Evolutionary conservation across 2,888 invertebrate genomes (phyloP), one percentile per base, ranked within the genome.

Genomic region (Philaethria dido): DNA sequence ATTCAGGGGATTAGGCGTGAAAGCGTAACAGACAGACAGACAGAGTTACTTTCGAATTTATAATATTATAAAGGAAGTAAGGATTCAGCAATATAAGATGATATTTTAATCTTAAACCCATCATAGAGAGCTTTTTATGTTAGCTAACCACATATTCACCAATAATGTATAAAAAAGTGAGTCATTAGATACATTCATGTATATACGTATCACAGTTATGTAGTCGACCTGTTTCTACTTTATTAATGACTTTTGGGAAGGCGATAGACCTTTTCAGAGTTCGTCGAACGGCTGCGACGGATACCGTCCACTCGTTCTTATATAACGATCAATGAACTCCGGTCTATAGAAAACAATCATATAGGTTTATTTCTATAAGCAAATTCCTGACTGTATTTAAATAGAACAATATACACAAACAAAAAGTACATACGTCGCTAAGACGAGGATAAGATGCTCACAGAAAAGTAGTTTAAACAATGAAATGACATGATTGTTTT

Each of bases 271-370:
- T 44, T 33, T 54, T 54, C 39, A 45, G 39, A 72, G 72, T 63
- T 72, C 70, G 48, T 66, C 64, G 72, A 68, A 66, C 72, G 66
- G 59, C 68, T 68, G 55, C 62, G 55, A 54, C 57, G n/a, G 59
- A 42, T 64, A 52, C 36, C 57, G 62, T n/a, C 44, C 42, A 33
- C 62, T 59, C 57, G 57, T 47, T 61, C 62, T 9, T 52, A 33
- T 36, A 52, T 14, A 63, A 39, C 61, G 66, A 68, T 63, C 64
- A 54, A 54, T 52, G 54, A 69, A 66, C 62, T 44, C 59, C 18
- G 50, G 52, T 54, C 54, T 63, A 61, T 33, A 57, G 48, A 42
- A 57, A 48, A 36, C 25, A 29, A 45, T 57, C 13, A 14, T 39
- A 9, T 20, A 22, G 11, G 13, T 25, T 14, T 48, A 25, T 25